Evolutionary conservation across 2,888 invertebrate genomes (phyloP).

Genomic region (Trichacis sp.): DNA sequence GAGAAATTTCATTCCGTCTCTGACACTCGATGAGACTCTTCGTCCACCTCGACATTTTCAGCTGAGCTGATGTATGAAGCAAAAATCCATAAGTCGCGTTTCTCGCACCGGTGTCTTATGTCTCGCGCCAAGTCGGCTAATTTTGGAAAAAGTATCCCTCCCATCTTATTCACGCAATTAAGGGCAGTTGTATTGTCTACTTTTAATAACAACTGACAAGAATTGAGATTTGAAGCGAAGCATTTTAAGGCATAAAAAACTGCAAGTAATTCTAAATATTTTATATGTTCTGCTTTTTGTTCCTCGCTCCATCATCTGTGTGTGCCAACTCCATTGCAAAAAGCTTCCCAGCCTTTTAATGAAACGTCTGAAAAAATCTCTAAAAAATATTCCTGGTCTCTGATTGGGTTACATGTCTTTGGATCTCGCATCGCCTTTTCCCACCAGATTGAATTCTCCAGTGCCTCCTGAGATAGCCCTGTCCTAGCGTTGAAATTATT

Average conservation of each 20-base stretch:
- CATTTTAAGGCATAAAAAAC: conserved; percentile 24
- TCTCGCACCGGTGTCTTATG: conserved; percentile 26
- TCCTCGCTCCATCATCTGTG: conserved; percentile 17
- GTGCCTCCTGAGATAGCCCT: background rate
- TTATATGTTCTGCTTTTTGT: conserved; percentile 20
- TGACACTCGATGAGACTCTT: conserved; percentile 11
- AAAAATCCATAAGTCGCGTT: no score
- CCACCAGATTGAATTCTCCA: conserved; percentile 33
- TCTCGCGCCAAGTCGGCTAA: no score
- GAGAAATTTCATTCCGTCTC: conserved; percentile 34
- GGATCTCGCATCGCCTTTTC: conserved; percentile 6
- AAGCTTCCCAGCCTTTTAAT: conserved; percentile 37
- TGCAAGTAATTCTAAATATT: conserved; percentile 23
- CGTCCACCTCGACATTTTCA: conserved; percentile 18
- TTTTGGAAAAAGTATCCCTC: no score
- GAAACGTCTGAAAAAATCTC: conserved; percentile 41
- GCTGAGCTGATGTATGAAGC: no score
- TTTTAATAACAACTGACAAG: conserved; percentile 19
- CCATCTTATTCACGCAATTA: no score
- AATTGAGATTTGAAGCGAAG: conserved; percentile 17
- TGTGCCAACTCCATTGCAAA: background rate
- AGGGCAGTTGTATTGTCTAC: conserved; percentile 25
- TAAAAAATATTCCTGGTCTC: conserved; percentile 5
- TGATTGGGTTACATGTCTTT: conserved; percentile 16
- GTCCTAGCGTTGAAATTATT: conserved; percentile 24